phyloP scores from a whole-genome alignment of 2,113 vertebrate genomes.

The Oxygymnocypris stewartii region DNA sequence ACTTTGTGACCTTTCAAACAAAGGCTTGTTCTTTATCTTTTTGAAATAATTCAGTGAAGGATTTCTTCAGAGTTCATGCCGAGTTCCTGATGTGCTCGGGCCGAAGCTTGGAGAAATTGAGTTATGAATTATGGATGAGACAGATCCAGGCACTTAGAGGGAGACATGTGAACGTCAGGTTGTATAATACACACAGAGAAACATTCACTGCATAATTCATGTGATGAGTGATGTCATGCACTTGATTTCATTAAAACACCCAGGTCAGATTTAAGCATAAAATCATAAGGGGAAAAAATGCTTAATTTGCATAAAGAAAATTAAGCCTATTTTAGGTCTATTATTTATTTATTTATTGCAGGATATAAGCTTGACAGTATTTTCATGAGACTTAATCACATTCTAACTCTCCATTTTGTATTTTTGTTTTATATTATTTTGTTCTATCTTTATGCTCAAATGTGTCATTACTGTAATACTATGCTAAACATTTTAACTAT shows the following conservation, averaged over 20 bases:
- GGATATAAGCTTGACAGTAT: neutral
- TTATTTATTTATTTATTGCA: too few relatives aligned
- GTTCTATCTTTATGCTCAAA: neutral
- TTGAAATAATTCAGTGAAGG: neutral
- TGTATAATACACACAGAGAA: conserved; percentile 15
- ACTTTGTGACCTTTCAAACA: neutral
- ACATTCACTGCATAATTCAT: conserved; percentile 58
- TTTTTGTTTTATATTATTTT: neutral
- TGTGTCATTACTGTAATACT: neutral
- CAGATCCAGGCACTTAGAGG: conserved; percentile 16
- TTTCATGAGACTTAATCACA: neutral
- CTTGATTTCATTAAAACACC: neutral
- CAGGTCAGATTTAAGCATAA: neutral
- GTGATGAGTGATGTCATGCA: neutral
- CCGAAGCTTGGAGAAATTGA: neutral
- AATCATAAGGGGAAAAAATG: neutral
- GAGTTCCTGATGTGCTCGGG: neutral
- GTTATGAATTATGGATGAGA: conserved; percentile 45
- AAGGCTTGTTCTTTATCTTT: neutral
- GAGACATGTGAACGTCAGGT: conserved; percentile 33
- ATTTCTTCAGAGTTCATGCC: neutral
- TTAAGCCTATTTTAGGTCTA: neutral
- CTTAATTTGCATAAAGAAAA: neutral
- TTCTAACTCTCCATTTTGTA: neutral
- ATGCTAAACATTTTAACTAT: too few relatives aligned